phyloP scores from a whole-genome alignment of 2,797 vertebrate species.

The Euphonia xanthogaster region DNA sequence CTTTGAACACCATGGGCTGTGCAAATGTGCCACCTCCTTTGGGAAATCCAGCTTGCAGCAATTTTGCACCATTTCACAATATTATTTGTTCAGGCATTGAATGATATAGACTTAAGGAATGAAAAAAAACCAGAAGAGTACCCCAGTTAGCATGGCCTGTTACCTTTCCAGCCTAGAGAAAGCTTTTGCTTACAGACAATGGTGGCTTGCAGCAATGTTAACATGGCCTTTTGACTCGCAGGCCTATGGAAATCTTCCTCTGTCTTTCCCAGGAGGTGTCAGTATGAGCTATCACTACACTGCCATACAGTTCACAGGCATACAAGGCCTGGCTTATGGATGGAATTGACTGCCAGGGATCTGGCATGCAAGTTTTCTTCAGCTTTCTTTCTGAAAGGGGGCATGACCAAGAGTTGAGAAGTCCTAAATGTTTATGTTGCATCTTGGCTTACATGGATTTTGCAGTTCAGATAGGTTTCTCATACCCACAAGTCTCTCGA shows the following conservation, averaged over 20 bases:
- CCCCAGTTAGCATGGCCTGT: neutral
- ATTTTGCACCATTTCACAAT: neutral
- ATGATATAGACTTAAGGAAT: neutral
- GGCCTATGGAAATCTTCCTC: neutral
- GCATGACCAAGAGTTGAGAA: neutral
- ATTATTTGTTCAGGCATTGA: neutral
- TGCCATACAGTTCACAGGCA: neutral
- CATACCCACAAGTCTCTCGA: neutral
- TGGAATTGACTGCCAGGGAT: neutral
- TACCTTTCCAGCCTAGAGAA: neutral
- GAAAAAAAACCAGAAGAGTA: neutral
- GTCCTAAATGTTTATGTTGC: slow-evolving; percentile 23
- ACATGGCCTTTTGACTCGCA: neutral
- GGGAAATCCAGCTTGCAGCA: slow-evolving; percentile 1
- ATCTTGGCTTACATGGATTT: neutral
- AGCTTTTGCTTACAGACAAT: neutral
- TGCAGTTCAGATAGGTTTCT: neutral
- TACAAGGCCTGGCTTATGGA: neutral
- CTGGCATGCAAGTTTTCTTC: neutral
- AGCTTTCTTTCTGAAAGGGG: neutral
- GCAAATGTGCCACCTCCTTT: neutral
- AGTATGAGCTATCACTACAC: neutral
- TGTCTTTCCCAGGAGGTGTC: slow-evolving; percentile 11
- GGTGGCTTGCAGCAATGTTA: slow-evolving; percentile 8
- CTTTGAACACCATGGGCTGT: neutral